Evolutionary conservation across 2,797 vertebrate species (phyloP).

Genomic region (Rhabdophis nuchalis): DNA sequence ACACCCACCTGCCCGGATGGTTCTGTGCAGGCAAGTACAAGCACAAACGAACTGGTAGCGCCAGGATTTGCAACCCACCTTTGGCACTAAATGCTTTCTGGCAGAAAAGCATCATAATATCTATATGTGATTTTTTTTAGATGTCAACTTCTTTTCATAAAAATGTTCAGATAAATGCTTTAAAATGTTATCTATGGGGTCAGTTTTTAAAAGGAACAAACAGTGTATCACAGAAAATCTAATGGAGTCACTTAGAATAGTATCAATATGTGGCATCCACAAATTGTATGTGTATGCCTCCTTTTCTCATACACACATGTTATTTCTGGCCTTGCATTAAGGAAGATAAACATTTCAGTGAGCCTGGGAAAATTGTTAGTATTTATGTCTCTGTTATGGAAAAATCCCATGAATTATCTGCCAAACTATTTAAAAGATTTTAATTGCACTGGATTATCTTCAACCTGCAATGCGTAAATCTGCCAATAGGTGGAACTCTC

Average conservation of each 20-base stretch:
- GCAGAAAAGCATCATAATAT: not conserved
- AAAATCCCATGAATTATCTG: not conserved
- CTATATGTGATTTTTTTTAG: not conserved
- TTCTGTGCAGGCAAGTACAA: too few relatives aligned
- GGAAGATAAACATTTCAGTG: not conserved
- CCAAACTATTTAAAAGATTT: not conserved
- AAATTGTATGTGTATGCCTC: not conserved
- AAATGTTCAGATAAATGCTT: not conserved
- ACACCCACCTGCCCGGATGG: too few relatives aligned
- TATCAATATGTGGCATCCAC: not conserved
- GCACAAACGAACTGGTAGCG: too few relatives aligned
- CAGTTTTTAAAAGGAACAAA: not conserved
- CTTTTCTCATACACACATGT: not conserved
- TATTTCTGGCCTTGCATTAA: not conserved
- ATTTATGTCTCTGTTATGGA: not conserved
- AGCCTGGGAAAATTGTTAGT: not conserved
- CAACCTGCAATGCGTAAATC: slow-evolving; percentile 26
- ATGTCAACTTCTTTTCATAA: not conserved
- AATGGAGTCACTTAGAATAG: not conserved
- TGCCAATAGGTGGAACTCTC: slow-evolving; percentile 40
- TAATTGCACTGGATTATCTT: not conserved
- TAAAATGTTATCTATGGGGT: not conserved
- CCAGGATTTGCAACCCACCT: too few relatives aligned
- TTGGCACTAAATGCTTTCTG: not conserved
- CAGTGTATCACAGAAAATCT: not conserved